phyloP scores from a whole-genome alignment of 2,113 vertebrate species.

The Sylvilagus bachmani region DNA sequence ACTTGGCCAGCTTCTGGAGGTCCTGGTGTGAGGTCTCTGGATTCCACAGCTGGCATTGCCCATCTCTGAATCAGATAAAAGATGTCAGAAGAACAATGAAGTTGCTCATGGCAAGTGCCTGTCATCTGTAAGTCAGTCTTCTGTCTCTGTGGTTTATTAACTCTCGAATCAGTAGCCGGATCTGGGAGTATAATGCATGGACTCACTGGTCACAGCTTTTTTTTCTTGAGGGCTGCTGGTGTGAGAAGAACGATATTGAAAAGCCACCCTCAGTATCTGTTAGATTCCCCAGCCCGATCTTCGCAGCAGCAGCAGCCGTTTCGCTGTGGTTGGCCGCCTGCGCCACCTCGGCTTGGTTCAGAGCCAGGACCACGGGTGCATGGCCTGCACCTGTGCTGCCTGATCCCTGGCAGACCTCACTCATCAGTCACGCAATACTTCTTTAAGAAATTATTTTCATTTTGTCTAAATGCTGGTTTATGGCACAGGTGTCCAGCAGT shows the following conservation, averaged over 20 bases:
- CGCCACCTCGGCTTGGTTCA: neutral
- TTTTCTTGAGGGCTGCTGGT: neutral
- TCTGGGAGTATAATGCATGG: constrained; percentile 27
- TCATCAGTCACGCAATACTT: neutral
- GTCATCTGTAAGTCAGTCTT: constrained; percentile 66
- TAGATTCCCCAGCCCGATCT: constrained; percentile 37
- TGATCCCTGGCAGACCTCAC: neutral
- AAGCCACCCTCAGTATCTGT: neutral
- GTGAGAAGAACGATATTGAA: constrained; percentile 18
- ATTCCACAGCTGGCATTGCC: neutral
- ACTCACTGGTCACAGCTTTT: constrained; percentile 58
- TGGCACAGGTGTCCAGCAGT: no score
- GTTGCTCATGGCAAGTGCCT: constrained; percentile 30
- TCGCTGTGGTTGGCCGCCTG: no score
- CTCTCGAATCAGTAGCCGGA: constrained; percentile 39
- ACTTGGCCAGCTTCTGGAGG: neutral
- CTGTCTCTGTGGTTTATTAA: constrained; percentile 69
- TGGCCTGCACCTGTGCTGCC: neutral
- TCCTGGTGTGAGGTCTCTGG: neutral
- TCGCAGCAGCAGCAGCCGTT: no score
- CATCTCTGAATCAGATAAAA: constrained; percentile 65
- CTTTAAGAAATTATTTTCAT: no score
- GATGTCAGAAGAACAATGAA: constrained; percentile 65
- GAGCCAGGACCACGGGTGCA: neutral
- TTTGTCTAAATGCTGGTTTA: no score